Base-by-base conservation (phyloP, 2,888 invertebrate species). In the Oscheius sp. region DNA sequence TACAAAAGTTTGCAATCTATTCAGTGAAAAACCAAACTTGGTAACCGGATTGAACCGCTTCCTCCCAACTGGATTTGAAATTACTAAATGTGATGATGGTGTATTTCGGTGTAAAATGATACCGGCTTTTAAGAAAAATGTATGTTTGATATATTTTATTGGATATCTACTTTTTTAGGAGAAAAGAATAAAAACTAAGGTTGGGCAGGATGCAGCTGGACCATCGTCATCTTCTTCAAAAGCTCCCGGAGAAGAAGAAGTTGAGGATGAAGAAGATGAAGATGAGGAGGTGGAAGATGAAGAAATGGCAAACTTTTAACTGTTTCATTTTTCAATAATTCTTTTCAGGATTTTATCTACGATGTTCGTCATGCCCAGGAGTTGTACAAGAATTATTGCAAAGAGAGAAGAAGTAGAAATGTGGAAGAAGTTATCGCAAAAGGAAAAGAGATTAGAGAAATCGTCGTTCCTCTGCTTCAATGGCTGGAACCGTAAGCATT, bases 401-500 rank as follows among this genome's bases (percentile, higher is more conserved):
- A 61, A 21, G 43, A 61, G 43, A 12, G 45, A 6, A 16, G 41
- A 3, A 9, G 18, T 21, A 41, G 41, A n/a, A 43, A 43, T 43
- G 45, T 61, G 35, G 41, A 16, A 21, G 61, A 21, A 0, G 43
- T 61, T 43, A 6, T 21, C 18, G 61, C 41, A 2, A 41, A 21
- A 16, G 61, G 61, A 2, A 41, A n/a, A 16, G 45, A 61, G n/a
- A 61, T 61, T 43, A 35, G 61, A 41, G 21, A 41, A n/a, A n/a
- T 61, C 1, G 61, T 21, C 5, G 41, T 61, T 61, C 61, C 45
- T 21, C 43, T 61, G 16, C 43, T 61, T 12, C 43, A 18, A 21
- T 61, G 45, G 43, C n/a, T 61, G 18, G 41, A 61, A 61, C 41
- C n/a, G 58, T 58, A 27, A 29, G 58, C n/a, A n/a, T n/a, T n/a